Percentiles rank a stretch among this genome's conserved stretches.
Evolutionary conservation across 2,888 invertebrate genomes (phyloP).

Genomic region (Junonia oenone): DNA sequence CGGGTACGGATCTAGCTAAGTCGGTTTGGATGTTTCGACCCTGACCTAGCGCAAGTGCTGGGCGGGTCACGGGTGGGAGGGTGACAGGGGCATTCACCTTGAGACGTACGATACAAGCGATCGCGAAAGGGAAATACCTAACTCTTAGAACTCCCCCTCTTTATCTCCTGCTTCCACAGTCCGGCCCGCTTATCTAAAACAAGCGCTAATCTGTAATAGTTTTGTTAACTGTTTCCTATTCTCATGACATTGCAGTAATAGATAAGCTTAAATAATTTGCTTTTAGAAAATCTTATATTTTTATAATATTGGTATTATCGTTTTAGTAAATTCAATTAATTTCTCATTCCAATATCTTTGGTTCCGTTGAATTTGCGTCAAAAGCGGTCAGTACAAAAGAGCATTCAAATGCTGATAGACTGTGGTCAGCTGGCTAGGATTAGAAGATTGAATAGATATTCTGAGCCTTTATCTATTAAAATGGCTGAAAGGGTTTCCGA

Average conservation of each 20-base stretch:
- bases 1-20: constrained; percentile 43
- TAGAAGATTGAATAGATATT: constrained; percentile 15
- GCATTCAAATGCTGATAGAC: constrained; percentile 13
- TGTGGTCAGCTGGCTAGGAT: constrained; percentile 3
- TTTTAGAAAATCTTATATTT: too few relatives aligned
- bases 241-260: too few relatives aligned
- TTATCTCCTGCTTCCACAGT: constrained; percentile 7
- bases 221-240: neutral
- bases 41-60: constrained; percentile 74
- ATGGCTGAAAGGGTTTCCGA: neutral
- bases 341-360: constrained; percentile 2
- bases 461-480: constrained; percentile 7
- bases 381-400: constrained; percentile 10
- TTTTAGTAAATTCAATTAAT: neutral
- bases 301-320: neutral
- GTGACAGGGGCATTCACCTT: constrained; percentile 71
- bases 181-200: constrained; percentile 5
- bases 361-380: neutral
- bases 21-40: constrained; percentile 60
- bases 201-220: neutral
- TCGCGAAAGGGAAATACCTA: constrained; percentile 37
- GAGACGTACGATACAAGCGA: constrained; percentile 56
- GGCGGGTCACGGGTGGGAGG: constrained; percentile 74
- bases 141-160: constrained; percentile 16
- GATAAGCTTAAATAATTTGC: too few relatives aligned